Evolutionary conservation across 2,888 invertebrate species (phyloP), one percentile per base, ranked within the genome.

Genomic region (Alitta virens): DNA sequence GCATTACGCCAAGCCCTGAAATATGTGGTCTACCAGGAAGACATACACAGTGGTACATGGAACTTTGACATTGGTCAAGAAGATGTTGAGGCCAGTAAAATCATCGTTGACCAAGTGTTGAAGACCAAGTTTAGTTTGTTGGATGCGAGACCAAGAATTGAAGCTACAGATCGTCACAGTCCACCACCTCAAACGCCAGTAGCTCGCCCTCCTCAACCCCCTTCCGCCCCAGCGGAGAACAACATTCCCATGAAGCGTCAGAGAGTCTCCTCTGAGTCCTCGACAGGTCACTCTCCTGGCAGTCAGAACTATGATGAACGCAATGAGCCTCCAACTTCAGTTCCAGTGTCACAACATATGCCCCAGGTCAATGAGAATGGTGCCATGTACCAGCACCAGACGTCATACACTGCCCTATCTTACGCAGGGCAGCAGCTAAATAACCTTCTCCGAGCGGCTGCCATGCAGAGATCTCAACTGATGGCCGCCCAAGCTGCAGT

Each of bases 1-100:
- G 59, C 62, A 24, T 53, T 65, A 25, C 42, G 62, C 38, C 65
- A 65, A 52, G 65, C 65, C 33, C 62, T 65, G 53, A 65, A 65
- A 57, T 38, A 27, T 38, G 65, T 65, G 16, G 65, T 65, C 26
- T 65, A 65, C 46, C 59, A 54, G 14, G 62, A 65, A 49, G 62
- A 62, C n/a, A 56, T 63, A 21, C 21, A 54, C 21, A 49, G 42
- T 25, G 60, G 63, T 56, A 43, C n/a, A 25, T 59, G 65, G 62
- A 42, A 46, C 24, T 26, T 56, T 23, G 65, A 58, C 42, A 46
- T 65, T n/a, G 25, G 26, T 1, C 33, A 38, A 38, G 62, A 65
- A 33, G 62, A 65, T 23, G 43, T 65, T 16, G 62, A 62, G 42
- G 62, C 64, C 2, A 60, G 51, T 9, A 62, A 58, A 38, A 42